phyloP scores from a whole-genome alignment of 1,140 invertebrate genomes.

The Drosophila kepulauana region DNA sequence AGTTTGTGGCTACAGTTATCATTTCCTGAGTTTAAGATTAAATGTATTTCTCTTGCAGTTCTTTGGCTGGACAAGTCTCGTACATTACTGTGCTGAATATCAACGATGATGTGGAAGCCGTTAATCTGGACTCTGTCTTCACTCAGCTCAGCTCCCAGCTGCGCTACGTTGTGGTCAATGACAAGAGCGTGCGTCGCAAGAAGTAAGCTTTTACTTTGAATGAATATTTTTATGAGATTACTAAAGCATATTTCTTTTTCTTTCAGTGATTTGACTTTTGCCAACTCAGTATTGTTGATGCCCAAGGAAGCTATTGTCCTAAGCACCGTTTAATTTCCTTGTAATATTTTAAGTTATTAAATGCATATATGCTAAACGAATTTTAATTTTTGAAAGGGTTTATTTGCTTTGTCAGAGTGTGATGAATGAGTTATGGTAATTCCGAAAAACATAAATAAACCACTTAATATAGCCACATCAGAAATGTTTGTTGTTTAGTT shows the following conservation, averaged over 20 bases:
- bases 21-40: background rate
- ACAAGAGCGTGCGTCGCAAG: conserved; percentile 71
- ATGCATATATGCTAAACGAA: background rate
- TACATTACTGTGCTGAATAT: conserved; percentile 73
- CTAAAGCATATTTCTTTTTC: background rate
- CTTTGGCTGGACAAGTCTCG: conserved; percentile 57
- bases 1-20: background rate
- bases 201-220: conserved; percentile 49
- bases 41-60: conserved; percentile 31
- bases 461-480: too few relatives aligned
- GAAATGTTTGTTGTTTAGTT: too few relatives aligned
- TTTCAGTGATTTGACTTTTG: conserved; percentile 59
- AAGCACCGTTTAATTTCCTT: conserved; percentile 56
- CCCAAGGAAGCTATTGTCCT: conserved; percentile 79
- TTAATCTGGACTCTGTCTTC: conserved; percentile 68
- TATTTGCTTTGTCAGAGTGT: too few relatives aligned
- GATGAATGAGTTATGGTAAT: too few relatives aligned
- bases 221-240: background rate
- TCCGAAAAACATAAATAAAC: too few relatives aligned
- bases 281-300: conserved; percentile 71
- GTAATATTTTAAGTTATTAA: conserved; percentile 10
- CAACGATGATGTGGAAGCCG: conserved; percentile 66
- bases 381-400: too few relatives aligned
- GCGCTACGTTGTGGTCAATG: conserved; percentile 70
- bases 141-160: conserved; percentile 53